phyloP scores from a whole-genome alignment of 2,797 vertebrate genomes.

The Serranus cabrilla region DNA sequence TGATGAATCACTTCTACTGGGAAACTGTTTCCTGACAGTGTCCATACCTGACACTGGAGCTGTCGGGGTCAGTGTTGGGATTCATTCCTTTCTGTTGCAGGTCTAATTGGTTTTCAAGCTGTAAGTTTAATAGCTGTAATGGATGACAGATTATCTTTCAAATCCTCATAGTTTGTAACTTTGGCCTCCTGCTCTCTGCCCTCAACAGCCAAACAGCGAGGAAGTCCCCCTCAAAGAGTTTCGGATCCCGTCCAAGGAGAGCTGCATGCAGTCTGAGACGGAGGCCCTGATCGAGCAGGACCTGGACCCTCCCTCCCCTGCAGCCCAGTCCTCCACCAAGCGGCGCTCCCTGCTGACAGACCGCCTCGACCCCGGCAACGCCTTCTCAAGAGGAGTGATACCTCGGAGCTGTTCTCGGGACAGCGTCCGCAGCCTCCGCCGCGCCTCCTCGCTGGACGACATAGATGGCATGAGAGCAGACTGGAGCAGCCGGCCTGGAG shows the following conservation, averaged over 20 bases:
- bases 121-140: not conserved
- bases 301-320: conserved; percentile 70
- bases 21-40: conserved; percentile 45
- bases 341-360: conserved; percentile 80
- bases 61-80: not conserved
- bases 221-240: conserved; percentile 90
- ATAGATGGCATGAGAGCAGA: conserved; percentile 88
- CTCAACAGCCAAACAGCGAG: conserved; percentile 85
- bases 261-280: conserved; percentile 91
- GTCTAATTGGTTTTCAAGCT: not conserved
- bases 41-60: conserved; percentile 27
- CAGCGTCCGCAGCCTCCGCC: conserved; percentile 89
- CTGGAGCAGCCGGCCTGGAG: conserved; percentile 71
- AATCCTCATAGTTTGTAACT: not conserved
- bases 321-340: conserved; percentile 76
- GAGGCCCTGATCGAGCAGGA: conserved; percentile 92
- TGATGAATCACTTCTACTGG: conserved; percentile 21
- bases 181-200: conserved; percentile 19
- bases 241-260: conserved; percentile 89
- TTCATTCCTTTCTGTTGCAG: conserved; percentile 16
- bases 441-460: conserved; percentile 91
- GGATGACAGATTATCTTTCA: not conserved
- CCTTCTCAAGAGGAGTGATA: conserved; percentile 73
- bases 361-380: conserved; percentile 76
- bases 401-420: conserved; percentile 84